Conservation (phyloP, 2,113 vertebrate species). For the Atlantisia rogersi region DNA sequence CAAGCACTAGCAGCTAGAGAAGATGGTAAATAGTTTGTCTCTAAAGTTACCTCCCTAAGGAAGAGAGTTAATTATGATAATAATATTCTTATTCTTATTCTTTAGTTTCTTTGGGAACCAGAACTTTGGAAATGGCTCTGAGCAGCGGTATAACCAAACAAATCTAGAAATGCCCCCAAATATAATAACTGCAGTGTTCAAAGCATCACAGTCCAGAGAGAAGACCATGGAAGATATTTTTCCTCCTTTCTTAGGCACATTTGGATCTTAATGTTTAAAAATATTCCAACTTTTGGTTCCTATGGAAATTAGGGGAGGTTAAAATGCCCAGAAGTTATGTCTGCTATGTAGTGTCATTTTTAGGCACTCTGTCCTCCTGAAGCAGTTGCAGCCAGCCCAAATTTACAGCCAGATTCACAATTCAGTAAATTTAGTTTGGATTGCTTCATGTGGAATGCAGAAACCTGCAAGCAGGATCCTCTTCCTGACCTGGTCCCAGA, state of each 20-base stretch:
- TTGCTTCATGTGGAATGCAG: not conserved
- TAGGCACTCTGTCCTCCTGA: not conserved
- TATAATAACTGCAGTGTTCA: not conserved
- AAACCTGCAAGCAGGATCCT: not conserved
- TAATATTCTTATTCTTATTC: not conserved
- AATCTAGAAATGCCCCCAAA: not conserved
- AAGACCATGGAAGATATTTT: not conserved
- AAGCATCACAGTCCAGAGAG: not conserved
- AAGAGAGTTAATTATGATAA: not conserved
- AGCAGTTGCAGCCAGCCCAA: not conserved
- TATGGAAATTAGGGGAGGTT: not conserved
- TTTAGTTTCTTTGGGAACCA: not conserved
- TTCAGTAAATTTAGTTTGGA: not conserved
- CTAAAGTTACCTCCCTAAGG: constrained; percentile 3
- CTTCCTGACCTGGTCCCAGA: not conserved
- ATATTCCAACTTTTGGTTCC: not conserved
- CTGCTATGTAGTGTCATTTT: not conserved
- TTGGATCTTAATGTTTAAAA: not conserved
- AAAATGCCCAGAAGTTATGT: not conserved
- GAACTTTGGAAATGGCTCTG: not conserved
- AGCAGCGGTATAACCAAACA: not conserved
- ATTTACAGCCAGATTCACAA: not conserved
- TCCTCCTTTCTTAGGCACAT: not conserved
- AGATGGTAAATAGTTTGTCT: not conserved
- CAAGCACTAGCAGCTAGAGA: not conserved